phyloP scores from a whole-genome alignment of 2,888 invertebrate genomes.

The Prosopocoilus inquinatus region DNA sequence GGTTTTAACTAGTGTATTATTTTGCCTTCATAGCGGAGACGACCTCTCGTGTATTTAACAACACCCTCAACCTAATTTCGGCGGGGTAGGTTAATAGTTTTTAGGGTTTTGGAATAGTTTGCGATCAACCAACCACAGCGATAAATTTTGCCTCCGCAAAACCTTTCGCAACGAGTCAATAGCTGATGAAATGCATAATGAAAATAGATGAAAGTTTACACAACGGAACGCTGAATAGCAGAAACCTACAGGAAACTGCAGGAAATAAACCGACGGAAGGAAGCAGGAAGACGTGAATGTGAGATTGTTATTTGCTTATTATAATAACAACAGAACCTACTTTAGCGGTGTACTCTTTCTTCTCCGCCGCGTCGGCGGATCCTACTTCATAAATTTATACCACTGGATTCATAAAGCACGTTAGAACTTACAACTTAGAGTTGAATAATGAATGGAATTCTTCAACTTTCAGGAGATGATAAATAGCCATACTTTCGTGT shows the following conservation, averaged over 20 bases:
- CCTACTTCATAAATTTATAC: neutral
- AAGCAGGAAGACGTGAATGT: conserved; percentile 37
- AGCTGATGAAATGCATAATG: neutral
- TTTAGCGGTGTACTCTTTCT: neutral
- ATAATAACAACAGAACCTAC: conserved; percentile 31
- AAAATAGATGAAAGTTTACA: neutral
- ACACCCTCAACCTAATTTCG: no score
- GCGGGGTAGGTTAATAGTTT: no score
- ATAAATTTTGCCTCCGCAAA: no score
- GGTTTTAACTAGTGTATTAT: no score
- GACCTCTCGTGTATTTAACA: no score
- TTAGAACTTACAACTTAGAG: neutral
- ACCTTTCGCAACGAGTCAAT: neutral
- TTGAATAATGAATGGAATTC: neutral
- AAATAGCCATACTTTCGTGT: no score
- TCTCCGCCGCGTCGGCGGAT: neutral
- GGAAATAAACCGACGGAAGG: conserved; percentile 37
- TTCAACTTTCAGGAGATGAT: neutral
- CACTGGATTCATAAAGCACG: neutral
- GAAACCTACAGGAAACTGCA: conserved; percentile 29
- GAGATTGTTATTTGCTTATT: conserved; percentile 39
- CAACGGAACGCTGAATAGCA: conserved; percentile 13
- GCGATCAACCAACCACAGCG: no score
- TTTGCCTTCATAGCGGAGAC: no score
- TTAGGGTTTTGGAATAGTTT: no score